These are phyloP conservation scores for Vultur gryphus DNA, from an alignment of 2,797 vertebrate genomes.

Conservation along the genomic window DNA sequence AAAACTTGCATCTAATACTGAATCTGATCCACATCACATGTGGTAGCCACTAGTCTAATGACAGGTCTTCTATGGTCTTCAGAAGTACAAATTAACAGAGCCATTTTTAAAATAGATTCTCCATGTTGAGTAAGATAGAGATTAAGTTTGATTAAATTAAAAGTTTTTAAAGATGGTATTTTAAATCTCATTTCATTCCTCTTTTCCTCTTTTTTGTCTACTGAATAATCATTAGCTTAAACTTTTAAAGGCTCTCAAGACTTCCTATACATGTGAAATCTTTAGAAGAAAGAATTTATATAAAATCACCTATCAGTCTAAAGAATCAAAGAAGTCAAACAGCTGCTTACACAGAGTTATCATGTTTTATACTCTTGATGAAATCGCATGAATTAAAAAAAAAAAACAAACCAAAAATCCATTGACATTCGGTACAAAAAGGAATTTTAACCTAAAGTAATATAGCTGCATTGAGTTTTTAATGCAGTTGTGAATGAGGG, in stretches of 20 bases:
- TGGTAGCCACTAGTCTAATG: not conserved
- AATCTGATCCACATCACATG: not conserved
- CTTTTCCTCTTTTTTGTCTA: not conserved
- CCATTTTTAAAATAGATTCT: not conserved
- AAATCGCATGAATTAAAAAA: not conserved
- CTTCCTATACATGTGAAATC: not conserved
- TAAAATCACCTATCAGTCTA: not conserved
- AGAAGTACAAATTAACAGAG: not conserved
- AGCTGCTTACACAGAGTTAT: not conserved
- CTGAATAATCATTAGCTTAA: not conserved
- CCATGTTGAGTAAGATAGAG: not conserved
- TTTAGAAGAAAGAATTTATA: not conserved
- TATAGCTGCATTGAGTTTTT: not conserved
- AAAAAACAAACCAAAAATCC: not conserved
- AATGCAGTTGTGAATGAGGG: not conserved
- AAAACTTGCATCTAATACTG: not conserved
- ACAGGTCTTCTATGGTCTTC: not conserved
- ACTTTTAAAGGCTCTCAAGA: not conserved
- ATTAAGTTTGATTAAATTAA: not conserved
- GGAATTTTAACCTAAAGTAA: not conserved
- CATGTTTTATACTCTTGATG: no score
- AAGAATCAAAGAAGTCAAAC: not conserved
- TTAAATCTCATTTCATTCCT: not conserved
- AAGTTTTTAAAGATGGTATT: not conserved
- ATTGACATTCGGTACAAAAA: not conserved